Conservation (phyloP, 2,888 invertebrate species). For the Boloria euphrosyne region DNA sequence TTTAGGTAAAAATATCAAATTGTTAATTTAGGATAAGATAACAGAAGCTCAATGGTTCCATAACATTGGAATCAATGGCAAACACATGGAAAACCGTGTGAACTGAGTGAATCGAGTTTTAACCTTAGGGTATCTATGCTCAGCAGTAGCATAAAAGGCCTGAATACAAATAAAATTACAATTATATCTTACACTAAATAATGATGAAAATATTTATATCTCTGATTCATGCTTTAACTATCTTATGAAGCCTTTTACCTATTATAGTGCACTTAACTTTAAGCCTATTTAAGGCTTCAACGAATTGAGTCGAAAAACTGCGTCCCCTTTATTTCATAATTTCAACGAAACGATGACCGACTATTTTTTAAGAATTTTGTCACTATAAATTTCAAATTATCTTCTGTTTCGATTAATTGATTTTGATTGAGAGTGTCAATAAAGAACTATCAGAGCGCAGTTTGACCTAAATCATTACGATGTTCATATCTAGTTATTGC, state of each 20-base stretch:
- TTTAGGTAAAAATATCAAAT: too few relatives aligned
- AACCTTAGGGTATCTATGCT: too few relatives aligned
- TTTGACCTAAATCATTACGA: constrained; percentile 37
- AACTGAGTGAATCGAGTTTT: too few relatives aligned
- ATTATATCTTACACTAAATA: too few relatives aligned
- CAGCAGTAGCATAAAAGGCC: too few relatives aligned
- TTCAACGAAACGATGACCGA: not conserved
- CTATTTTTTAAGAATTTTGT: not conserved
- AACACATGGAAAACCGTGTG: too few relatives aligned
- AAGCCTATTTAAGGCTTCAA: constrained; percentile 11
- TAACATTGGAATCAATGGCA: too few relatives aligned
- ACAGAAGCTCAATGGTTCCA: too few relatives aligned
- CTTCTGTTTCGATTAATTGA: constrained; percentile 23
- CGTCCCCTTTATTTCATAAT: constrained; percentile 3
- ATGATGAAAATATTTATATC: too few relatives aligned
- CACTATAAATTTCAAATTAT: constrained; percentile 15
- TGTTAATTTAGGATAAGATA: too few relatives aligned
- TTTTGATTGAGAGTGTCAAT: constrained; percentile 32
- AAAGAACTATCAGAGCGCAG: constrained; percentile 25
- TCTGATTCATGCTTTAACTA: not conserved
- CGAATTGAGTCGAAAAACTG: constrained; percentile 9
- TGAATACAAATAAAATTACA: too few relatives aligned
- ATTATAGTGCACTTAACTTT: not conserved
- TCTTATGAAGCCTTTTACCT: constrained; percentile 8
- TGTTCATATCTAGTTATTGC: constrained; percentile 32